Percentiles rank a stretch among this genome's conserved stretches.
phyloP scores from a whole-genome alignment of 2,888 invertebrate species.

The Achlya flavicornis region DNA sequence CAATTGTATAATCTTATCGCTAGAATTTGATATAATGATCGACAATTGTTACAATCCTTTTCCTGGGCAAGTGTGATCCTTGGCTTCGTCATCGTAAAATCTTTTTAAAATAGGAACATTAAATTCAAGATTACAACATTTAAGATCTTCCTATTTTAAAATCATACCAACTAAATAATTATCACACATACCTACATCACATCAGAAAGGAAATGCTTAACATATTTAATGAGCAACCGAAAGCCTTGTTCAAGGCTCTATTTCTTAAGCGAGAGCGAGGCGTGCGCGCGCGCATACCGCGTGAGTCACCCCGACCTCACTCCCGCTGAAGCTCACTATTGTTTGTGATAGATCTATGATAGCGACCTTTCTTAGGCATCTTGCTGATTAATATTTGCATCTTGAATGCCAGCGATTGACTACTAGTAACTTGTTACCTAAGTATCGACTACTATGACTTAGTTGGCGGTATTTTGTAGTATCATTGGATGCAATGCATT shows the following conservation, averaged over 20 bases:
- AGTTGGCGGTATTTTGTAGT: not conserved
- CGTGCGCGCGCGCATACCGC: conserved; percentile 29
- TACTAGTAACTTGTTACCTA: not conserved
- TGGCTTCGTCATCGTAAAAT: too few relatives aligned
- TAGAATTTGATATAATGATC: too few relatives aligned
- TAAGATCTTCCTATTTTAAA: too few relatives aligned
- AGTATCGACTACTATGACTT: not conserved
- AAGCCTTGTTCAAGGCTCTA: conserved; percentile 35
- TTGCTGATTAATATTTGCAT: not conserved
- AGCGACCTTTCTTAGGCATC: conserved; percentile 11
- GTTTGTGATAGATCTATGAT: conserved; percentile 15
- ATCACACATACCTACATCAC: not conserved
- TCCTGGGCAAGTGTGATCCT: too few relatives aligned
- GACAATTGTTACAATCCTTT: too few relatives aligned
- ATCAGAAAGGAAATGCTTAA: conserved; percentile 15
- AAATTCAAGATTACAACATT: too few relatives aligned
- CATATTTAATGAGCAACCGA: conserved; percentile 22
- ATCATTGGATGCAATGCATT: too few relatives aligned
- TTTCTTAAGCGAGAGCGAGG: conserved; percentile 21
- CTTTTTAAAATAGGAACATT: too few relatives aligned
- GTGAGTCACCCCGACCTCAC: conserved; percentile 32
- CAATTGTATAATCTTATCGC: too few relatives aligned
- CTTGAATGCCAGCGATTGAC: conserved; percentile 1
- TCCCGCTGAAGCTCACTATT: conserved; percentile 14
- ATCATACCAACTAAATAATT: not conserved